These are phyloP conservation scores for Mermis nigrescens DNA, from an alignment of 2,888 invertebrate species.

Conservation along the genomic window DNA sequence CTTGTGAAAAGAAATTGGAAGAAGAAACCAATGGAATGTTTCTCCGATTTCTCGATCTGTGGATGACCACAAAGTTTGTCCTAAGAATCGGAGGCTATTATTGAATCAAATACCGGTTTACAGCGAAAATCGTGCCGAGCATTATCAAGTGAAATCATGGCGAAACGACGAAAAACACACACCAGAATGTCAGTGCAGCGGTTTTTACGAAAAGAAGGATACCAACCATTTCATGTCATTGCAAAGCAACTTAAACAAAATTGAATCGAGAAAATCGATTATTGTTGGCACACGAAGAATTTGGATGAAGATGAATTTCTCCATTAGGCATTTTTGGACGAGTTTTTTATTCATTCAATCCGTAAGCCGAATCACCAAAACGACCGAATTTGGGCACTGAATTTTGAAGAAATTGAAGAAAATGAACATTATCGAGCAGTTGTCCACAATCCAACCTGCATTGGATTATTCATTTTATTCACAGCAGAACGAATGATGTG, in stretches of 20 bases:
- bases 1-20: slow-evolving; percentile 1
- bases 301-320: not conserved
- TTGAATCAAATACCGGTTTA: not conserved
- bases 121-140: not conserved
- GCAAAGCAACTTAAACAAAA: not conserved
- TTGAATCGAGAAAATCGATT: slow-evolving; percentile 1
- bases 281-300: not conserved
- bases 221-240: not conserved
- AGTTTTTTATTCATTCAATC: too few relatives aligned
- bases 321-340: not conserved
- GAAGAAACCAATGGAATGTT: slow-evolving; percentile 3
- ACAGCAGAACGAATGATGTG: not conserved
- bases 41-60: not conserved
- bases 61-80: not conserved
- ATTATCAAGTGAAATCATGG: not conserved
- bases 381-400: too few relatives aligned
- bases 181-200: not conserved
- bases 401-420: too few relatives aligned
- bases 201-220: not conserved
- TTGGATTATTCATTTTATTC: not conserved
- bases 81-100: not conserved
- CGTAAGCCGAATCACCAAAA: too few relatives aligned
- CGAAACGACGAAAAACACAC: not conserved
- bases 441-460: not conserved
- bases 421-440: not conserved